Base-by-base conservation (phyloP, 2,888 invertebrate species). In the Brachynemurus nebulosus region DNA sequence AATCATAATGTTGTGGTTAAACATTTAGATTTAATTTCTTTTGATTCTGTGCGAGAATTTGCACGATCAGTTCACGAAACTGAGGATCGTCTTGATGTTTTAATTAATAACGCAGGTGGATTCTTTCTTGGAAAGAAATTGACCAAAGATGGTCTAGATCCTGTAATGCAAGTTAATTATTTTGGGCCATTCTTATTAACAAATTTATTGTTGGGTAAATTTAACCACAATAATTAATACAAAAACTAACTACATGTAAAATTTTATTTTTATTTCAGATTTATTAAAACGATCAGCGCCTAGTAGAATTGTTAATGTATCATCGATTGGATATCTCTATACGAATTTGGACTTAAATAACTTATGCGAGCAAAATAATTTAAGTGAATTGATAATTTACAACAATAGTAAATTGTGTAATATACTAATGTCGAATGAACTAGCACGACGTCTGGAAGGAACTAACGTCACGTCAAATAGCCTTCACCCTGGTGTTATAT, bases 101-200 rank as follows among this genome's bases (percentile, higher is more conserved):
- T 80, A 33, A 67, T 80, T 17, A 78, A 79, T 57, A 80, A 80
- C 53, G 79, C 80, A 0, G 77, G 76, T 0, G 66, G 70, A 0
- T 68, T 65, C 6, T 68, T 68, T 1, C 59, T 66, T 9, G 62
- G 63, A 1, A 62, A 68, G 41, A 64, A 64, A 42, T 59, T 63
- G 46, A 78, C 80, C 0, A 68, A 70, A 47, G 80, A 83, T 50
- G 80, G 79, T 0, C 65, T 82, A 35, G 71, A 81, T 35, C 59
- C 66, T n/a, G 75, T 72, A 39, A 73, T 80, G 68, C 80, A 80
- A 52, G 70, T 78, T 19, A 84, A 85, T 54, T 74, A 83, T 55
- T 76, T 80, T 54, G 82, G 80, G 8, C 79, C 77, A 3, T 85
- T 84, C 56, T 30, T 17, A 36, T 11, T 36, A 36, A 36, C 36